Evolutionary conservation across 2,113 vertebrate genomes (phyloP), one percentile per base, ranked within the genome.

Genomic region (Peromyscus leucopus): DNA sequence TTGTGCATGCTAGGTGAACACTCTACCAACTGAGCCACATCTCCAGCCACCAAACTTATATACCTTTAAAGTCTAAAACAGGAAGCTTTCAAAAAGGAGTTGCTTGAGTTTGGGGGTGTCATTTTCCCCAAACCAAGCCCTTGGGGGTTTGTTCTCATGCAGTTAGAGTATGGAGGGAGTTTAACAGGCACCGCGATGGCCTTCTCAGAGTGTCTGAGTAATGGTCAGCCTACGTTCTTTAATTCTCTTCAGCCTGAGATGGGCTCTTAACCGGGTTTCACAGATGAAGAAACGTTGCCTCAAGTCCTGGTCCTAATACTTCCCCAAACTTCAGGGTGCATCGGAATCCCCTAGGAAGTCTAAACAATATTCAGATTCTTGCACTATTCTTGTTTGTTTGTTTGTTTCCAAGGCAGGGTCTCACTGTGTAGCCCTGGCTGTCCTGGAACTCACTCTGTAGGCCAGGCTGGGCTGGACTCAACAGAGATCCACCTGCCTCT

Each of bases 221-320:
- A 83, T 48, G 74, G 57, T 51, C n/a, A 13, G 28, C n/a, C n/a
- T 76, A n/a, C 24, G 4, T n/a, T 69, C 39, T 31, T 67, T 48
- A 86, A 36, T 79, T 94, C 24, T 51, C 57, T 67, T 87, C 78
- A 91, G 15, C 21, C 39, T n/a, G 33, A 71, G 24, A 13, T 10
- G 5, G 39, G 21, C 95, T 90, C 46, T 4, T 87, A 92, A 90
- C 33, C 46, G 42, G 61, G 46, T 61, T 85, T 90, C 89, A 92
- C n/a, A 90, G 51, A 59, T 67, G 61, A 96, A 65, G 63, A 55
- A 26, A 51, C 42, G 55, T 89, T 22, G 61, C 8, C 76, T 51
- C 48, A 83, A 22, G 42, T 31, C 28, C 31, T 69, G 46, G 4
- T 28, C 7, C 72, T 87, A 67, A 89, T 82, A 28, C 33, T 42